These are phyloP conservation scores for Austrolebias charrua DNA, from an alignment of 2,797 vertebrate genomes.

Conservation along the genomic window DNA sequence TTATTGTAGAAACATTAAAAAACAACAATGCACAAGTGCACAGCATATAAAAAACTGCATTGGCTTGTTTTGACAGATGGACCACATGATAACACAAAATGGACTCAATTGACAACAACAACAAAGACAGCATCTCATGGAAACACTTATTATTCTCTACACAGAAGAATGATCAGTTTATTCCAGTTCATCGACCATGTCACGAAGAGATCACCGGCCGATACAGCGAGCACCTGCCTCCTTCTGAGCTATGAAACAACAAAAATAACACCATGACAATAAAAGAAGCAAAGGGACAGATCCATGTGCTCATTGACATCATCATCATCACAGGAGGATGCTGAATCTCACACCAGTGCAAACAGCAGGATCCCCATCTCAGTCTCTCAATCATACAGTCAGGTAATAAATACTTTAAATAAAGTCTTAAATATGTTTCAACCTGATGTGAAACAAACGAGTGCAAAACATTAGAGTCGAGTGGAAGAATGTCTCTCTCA, in stretches of 20 bases:
- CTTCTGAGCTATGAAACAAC: conserved; percentile 46
- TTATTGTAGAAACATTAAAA: conserved; percentile 62
- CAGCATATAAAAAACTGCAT: conserved; percentile 18
- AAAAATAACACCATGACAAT: conserved; percentile 26
- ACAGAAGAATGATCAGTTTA: conserved; percentile 52
- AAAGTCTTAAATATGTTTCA: conserved; percentile 64
- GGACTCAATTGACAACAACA: conserved; percentile 36
- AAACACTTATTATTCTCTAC: conserved; percentile 63
- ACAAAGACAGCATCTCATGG: conserved; percentile 48
- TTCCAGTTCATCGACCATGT: conserved; percentile 77
- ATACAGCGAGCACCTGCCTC: conserved; percentile 60
- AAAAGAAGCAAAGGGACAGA: conserved; percentile 20
- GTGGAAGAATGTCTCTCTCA: conserved; percentile 20
- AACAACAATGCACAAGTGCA: conserved; percentile 24
- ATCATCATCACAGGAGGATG: conserved; percentile 38
- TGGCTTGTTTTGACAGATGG: conserved; percentile 49
- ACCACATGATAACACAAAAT: conserved; percentile 33
- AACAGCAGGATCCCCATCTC: conserved; percentile 34
- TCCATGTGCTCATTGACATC: conserved; percentile 57
- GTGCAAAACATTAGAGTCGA: conserved; percentile 60
- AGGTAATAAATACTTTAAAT: conserved; percentile 76
- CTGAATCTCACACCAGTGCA: conserved; percentile 56
- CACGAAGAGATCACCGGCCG: conserved; percentile 70
- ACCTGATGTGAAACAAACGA: conserved; percentile 49
- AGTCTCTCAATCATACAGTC: conserved; percentile 34